phyloP scores from a whole-genome alignment of 1,140 invertebrate genomes.

The Zaprionus vittiger region DNA sequence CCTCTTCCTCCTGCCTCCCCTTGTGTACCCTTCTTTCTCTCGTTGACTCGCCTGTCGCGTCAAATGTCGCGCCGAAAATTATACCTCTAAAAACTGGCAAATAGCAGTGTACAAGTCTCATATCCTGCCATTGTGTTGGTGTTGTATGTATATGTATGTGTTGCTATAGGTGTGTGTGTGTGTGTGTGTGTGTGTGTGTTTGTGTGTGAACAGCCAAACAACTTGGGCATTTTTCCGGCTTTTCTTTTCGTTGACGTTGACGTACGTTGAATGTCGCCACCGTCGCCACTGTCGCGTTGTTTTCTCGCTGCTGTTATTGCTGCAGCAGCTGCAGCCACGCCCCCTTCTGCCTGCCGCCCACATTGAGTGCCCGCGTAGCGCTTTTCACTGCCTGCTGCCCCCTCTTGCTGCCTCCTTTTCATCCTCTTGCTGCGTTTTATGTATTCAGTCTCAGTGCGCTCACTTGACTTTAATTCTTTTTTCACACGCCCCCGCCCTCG shows the following conservation, averaged over 20 bases:
- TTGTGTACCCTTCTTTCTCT: not conserved
- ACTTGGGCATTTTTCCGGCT: slow-evolving; percentile 79
- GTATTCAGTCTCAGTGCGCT: slow-evolving; percentile 83
- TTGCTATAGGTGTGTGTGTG: slow-evolving; percentile 33
- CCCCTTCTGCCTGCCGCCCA: slow-evolving; percentile 20
- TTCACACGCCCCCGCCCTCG: slow-evolving; percentile 65
- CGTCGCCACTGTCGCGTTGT: slow-evolving; percentile 20
- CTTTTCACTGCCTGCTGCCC: too few species aligned
- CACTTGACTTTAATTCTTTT: slow-evolving; percentile 83
- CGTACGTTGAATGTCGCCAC: slow-evolving; percentile 27
- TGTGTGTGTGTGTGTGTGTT: slow-evolving; percentile 38
- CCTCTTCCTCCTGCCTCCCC: not conserved
- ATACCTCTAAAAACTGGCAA: slow-evolving; percentile 74
- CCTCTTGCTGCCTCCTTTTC: too few species aligned
- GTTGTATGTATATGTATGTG: slow-evolving; percentile 16
- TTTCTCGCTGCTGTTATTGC: slow-evolving; percentile 22
- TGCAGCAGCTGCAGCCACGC: slow-evolving; percentile 54
- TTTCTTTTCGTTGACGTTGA: slow-evolving; percentile 77
- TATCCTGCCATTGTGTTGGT: slow-evolving; percentile 19
- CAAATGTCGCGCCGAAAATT: slow-evolving; percentile 83
- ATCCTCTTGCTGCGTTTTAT: slow-evolving; percentile 54
- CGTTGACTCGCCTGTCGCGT: slow-evolving; percentile 59
- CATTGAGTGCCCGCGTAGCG: slow-evolving; percentile 3
- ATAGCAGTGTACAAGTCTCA: slow-evolving; percentile 55
- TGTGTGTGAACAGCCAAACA: slow-evolving; percentile 65